These are phyloP conservation scores for Cephus pulcher DNA, from an alignment of 2,888 invertebrate genomes.

Conservation along the genomic window DNA sequence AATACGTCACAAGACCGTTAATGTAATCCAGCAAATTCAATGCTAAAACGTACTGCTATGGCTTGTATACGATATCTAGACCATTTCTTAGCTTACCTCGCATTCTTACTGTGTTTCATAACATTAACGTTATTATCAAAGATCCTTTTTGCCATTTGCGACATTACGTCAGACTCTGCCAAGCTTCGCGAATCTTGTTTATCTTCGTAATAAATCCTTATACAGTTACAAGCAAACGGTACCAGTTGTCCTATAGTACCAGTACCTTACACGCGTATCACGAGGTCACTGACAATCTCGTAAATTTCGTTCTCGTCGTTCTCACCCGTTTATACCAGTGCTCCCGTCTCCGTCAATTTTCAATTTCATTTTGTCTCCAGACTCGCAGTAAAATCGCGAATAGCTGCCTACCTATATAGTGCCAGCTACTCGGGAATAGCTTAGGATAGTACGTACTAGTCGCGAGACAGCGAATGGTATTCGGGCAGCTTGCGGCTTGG, in stretches of 20 bases:
- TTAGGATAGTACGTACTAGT: neutral
- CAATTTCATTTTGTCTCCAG: neutral
- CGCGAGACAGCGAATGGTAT: slow-evolving; percentile 1
- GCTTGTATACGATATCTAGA: no score
- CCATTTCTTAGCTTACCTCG: no score
- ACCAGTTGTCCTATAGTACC: neutral
- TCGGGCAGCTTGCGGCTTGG: slow-evolving; percentile 6
- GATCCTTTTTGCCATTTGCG: neutral
- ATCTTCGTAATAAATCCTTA: neutral
- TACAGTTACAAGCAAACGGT: neutral
- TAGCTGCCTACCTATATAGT: neutral
- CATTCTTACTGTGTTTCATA: neutral
- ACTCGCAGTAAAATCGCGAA: neutral
- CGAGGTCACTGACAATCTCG: neutral
- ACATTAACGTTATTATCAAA: neutral
- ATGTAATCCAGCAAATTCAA: no score
- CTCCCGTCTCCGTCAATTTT: neutral
- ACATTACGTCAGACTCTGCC: neutral
- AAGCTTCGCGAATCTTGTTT: neutral
- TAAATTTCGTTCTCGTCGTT: neutral
- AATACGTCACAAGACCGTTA: neutral
- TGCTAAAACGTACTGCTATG: no score
- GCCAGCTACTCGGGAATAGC: neutral
- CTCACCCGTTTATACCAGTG: neutral
- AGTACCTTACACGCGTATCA: neutral